phyloP scores from a whole-genome alignment of 2,888 invertebrate species.

The Dryomyza anilis region DNA sequence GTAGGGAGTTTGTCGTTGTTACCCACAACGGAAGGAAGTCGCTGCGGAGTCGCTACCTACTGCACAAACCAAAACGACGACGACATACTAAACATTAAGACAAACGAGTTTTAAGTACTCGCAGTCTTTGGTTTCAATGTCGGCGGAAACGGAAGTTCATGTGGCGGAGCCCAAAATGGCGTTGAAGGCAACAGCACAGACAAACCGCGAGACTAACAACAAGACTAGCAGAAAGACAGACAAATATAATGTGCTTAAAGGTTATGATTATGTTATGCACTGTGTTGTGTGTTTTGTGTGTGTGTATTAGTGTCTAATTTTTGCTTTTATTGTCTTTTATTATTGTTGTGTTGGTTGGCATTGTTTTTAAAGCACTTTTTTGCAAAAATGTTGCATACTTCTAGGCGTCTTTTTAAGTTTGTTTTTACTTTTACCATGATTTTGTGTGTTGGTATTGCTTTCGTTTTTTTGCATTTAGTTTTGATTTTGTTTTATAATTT shows the following conservation, averaged over 20 bases:
- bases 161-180: slow-evolving; percentile 11
- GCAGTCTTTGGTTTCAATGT: neutral
- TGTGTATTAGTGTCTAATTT: neutral
- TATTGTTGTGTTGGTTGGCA: neutral
- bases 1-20: too few species aligned
- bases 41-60: too few species aligned
- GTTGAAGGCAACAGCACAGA: neutral
- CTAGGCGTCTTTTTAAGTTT: neutral
- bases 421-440: slow-evolving; percentile 1
- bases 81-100: slow-evolving; percentile 7
- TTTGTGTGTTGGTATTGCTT: neutral
- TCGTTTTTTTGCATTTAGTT: neutral
- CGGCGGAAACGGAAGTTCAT: slow-evolving; percentile 40
- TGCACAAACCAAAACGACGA: neutral
- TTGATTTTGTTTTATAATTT: neutral
- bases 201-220: neutral
- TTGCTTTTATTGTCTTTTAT: neutral
- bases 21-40: too few species aligned
- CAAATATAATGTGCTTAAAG: slow-evolving; percentile 34
- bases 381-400: slow-evolving; percentile 10
- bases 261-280: slow-evolving; percentile 46
- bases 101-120: slow-evolving; percentile 24
- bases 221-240: neutral
- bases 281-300: neutral
- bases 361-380: slow-evolving; percentile 6